Percentiles rank a stretch among this genome's conserved stretches.
phyloP scores from a whole-genome alignment of 2,888 invertebrate genomes.

The Phytoseiulus persimilis region DNA sequence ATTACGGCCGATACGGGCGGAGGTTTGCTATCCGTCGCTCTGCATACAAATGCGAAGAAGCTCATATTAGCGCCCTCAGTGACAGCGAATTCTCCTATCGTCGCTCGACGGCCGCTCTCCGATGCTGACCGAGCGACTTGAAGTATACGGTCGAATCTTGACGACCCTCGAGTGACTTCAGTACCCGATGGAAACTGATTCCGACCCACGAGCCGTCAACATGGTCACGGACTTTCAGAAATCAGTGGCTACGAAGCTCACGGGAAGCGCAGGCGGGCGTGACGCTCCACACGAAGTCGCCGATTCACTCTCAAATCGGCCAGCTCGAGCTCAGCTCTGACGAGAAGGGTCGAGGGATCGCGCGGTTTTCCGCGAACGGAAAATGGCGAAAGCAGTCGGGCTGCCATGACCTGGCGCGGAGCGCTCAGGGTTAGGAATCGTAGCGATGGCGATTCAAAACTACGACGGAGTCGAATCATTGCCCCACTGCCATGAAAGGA shows the following conservation, averaged over 20 bases:
- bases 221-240: too few relatives aligned
- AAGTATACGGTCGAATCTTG: not conserved
- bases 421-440: not conserved
- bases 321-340: too few relatives aligned
- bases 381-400: not conserved
- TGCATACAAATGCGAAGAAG: conserved; percentile 18
- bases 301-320: too few relatives aligned
- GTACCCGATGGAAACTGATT: not conserved
- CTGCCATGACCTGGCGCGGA: not conserved
- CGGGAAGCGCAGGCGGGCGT: too few relatives aligned
- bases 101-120: not conserved
- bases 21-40: conserved; percentile 31
- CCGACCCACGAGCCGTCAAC: too few relatives aligned
- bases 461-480: not conserved
- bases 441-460: not conserved
- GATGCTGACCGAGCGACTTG: not conserved
- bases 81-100: not conserved
- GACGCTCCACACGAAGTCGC: too few relatives aligned
- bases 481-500: not conserved
- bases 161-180: not conserved
- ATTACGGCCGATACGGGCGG: conserved; percentile 23
- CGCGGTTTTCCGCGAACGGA: not conserved
- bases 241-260: too few relatives aligned
- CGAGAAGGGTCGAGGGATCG: too few relatives aligned
- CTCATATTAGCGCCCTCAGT: not conserved